Conservation (phyloP, 2,888 invertebrate genomes). For the Zootermopsis nevadensis region DNA sequence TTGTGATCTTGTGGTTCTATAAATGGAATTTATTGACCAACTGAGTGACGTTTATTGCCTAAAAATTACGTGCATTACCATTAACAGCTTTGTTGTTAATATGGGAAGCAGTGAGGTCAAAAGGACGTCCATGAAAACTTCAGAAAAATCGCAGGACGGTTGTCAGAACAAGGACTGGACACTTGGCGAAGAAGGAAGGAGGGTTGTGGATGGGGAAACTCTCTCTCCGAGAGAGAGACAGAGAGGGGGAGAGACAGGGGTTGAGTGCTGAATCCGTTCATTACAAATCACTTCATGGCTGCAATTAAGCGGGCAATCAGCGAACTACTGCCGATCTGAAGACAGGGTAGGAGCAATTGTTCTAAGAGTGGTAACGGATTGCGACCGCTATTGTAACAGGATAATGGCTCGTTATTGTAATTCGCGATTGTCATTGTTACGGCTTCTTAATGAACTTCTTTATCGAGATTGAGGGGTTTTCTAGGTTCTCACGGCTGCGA, state of each 20-base stretch:
- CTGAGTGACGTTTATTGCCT: no score
- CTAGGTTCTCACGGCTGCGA: no score
- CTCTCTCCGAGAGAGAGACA: not conserved
- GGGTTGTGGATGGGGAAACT: not conserved
- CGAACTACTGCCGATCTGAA: not conserved
- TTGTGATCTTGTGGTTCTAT: no score
- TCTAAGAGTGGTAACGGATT: not conserved
- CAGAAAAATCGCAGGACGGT: not conserved
- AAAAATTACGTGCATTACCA: no score
- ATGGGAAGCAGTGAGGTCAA: no score
- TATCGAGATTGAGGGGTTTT: no score
- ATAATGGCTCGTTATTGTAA: conserved; percentile 33
- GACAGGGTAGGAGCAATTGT: not conserved
- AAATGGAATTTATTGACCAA: no score
- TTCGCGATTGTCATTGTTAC: not conserved
- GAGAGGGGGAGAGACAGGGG: not conserved
- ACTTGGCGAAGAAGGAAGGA: not conserved
- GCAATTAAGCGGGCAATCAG: conserved; percentile 23
- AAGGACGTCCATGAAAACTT: no score
- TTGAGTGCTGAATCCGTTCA: conserved; percentile 12
- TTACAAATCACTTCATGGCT: conserved; percentile 30
- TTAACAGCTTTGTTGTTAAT: no score
- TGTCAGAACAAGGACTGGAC: not conserved
- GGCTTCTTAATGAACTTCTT: not conserved
- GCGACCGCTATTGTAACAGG: not conserved